These are phyloP conservation scores for Ahaetulla prasina DNA, from an alignment of 2,113 vertebrate species.

Conservation along the genomic window DNA sequence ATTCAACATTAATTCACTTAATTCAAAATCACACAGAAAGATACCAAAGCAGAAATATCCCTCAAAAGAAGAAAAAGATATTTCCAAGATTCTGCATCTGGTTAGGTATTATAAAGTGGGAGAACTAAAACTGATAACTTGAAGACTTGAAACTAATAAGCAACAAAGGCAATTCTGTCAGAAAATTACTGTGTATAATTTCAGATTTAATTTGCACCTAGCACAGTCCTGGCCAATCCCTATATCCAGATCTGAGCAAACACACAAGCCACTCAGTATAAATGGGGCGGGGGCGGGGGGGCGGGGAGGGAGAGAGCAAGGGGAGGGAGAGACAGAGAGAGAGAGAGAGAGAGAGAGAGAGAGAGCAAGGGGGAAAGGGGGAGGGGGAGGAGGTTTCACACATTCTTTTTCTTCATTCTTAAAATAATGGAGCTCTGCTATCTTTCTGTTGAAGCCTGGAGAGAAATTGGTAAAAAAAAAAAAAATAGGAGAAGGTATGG, in stretches of 20 bases:
- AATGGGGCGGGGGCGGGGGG: background rate
- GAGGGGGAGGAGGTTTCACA: background rate
- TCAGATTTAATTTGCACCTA: background rate
- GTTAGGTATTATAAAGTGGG: background rate
- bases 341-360: too few relatives aligned
- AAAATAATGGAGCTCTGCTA: background rate
- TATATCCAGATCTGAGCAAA: background rate
- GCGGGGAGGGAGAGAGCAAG: too few relatives aligned
- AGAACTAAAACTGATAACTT: background rate
- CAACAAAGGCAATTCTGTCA: background rate
- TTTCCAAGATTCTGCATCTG: background rate
- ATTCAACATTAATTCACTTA: background rate
- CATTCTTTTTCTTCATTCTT: background rate
- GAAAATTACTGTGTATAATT: background rate
- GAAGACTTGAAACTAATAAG: background rate
- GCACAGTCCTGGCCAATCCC: background rate
- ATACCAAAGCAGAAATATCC: background rate
- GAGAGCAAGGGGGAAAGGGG: too few relatives aligned
- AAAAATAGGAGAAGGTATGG: background rate
- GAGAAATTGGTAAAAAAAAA: background rate
- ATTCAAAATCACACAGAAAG: background rate
- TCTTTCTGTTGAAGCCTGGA: background rate
- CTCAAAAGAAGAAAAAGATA: background rate
- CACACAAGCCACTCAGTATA: background rate
- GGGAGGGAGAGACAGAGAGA: too few relatives aligned